These are phyloP conservation scores for Neodontobutis hainanensis DNA, from an alignment of 2,113 vertebrate species.

Conservation along the genomic window DNA sequence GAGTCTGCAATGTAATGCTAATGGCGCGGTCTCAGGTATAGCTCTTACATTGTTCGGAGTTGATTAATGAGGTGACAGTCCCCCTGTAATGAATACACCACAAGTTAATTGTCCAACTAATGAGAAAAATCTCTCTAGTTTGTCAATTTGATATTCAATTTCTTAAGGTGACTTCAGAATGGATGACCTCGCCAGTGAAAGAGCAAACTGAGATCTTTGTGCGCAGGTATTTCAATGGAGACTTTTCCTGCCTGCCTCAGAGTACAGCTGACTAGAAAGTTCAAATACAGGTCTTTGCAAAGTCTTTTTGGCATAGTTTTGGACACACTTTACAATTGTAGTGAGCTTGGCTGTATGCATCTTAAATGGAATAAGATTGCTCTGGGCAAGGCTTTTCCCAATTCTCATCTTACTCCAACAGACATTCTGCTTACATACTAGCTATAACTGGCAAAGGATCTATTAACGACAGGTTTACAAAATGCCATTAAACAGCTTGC, in stretches of 20 bases:
- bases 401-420: too few species aligned
- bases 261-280: not conserved
- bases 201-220: slow-evolving; percentile 16
- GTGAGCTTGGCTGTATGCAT: too few species aligned
- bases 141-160: slow-evolving; percentile 68
- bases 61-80: slow-evolving; percentile 74
- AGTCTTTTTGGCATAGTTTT: too few species aligned
- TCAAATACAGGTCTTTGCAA: not conserved
- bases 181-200: slow-evolving; percentile 64
- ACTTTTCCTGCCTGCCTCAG: not conserved
- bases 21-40: slow-evolving; percentile 44
- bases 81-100: slow-evolving; percentile 69
- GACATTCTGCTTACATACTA: too few species aligned
- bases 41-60: slow-evolving; percentile 53
- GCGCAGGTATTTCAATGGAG: not conserved
- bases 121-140: slow-evolving; percentile 71
- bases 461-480: too few species aligned
- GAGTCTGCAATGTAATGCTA: slow-evolving; percentile 19
- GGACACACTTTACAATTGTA: too few species aligned
- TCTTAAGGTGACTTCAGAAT: slow-evolving; percentile 64
- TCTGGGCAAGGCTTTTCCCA: too few species aligned
- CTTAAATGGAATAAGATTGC: too few species aligned
- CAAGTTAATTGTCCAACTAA: slow-evolving; percentile 74
- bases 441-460: too few species aligned
- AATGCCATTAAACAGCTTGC: too few species aligned